Conservation (phyloP, 2,797 vertebrate genomes). For the Acropternis orthonyx region DNA sequence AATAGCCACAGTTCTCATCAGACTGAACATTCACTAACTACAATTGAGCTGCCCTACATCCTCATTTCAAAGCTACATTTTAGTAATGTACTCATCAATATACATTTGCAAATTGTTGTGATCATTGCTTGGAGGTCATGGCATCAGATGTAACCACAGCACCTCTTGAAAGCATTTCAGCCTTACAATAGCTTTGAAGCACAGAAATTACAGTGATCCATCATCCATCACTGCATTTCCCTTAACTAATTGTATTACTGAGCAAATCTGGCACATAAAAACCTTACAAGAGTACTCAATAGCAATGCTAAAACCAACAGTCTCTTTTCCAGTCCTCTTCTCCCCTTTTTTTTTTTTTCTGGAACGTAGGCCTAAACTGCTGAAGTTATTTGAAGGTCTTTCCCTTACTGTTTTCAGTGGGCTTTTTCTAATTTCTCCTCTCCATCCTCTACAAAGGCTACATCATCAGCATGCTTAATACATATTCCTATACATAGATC, state of each 20-base stretch:
- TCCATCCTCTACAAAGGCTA: not conserved
- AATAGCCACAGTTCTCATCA: not conserved
- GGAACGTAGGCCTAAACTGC: not conserved
- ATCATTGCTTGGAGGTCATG: conserved; percentile 14
- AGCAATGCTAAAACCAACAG: not conserved
- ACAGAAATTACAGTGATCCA: conserved; percentile 43
- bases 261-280: not conserved
- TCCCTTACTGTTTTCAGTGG: not conserved
- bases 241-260: not conserved
- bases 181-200: conserved; percentile 12
- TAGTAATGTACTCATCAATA: conserved; percentile 17
- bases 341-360: not conserved
- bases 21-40: not conserved
- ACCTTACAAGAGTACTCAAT: not conserved
- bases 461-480: not conserved
- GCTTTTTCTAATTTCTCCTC: not conserved
- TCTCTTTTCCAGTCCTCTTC: not conserved
- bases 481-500: not conserved
- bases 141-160: conserved; percentile 32
- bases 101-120: conserved; percentile 45
- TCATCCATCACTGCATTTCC: not conserved
- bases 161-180: conserved; percentile 50
- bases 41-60: not conserved
- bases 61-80: conserved; percentile 17
- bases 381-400: not conserved